These are phyloP conservation scores for Saccopteryx bilineata DNA, from an alignment of 2,113 vertebrate species.

Conservation along the genomic window DNA sequence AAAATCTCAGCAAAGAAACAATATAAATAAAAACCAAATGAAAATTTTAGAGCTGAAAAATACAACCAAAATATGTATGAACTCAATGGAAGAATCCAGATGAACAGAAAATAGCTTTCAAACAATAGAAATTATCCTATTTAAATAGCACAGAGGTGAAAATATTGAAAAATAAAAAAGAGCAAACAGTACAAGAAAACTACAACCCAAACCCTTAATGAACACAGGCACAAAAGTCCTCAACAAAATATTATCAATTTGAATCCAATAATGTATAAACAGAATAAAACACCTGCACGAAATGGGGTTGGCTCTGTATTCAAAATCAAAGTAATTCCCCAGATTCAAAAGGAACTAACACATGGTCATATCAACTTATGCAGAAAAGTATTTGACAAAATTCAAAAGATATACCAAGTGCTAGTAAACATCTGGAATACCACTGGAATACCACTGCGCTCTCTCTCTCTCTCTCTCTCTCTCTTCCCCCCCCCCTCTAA, in stretches of 20 bases:
- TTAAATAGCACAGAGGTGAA: conserved; percentile 5
- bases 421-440: neutral
- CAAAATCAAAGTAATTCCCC: neutral
- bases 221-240: neutral
- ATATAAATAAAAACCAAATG: neutral
- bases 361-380: neutral
- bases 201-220: neutral
- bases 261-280: neutral
- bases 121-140: neutral
- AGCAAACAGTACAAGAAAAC: neutral
- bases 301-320: neutral
- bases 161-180: neutral
- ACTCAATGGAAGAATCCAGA: neutral
- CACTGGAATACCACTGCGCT: too few relatives aligned
- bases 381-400: neutral
- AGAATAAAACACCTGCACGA: neutral
- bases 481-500: too few relatives aligned
- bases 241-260: neutral
- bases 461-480: too few relatives aligned
- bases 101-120: neutral
- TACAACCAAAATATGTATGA: neutral
- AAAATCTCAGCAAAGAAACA: neutral
- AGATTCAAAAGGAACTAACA: neutral
- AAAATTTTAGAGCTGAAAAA: conserved; percentile 46
- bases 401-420: neutral